phyloP scores from a whole-genome alignment of 2,113 vertebrate genomes.

The Chascanopsetta lugubris region DNA sequence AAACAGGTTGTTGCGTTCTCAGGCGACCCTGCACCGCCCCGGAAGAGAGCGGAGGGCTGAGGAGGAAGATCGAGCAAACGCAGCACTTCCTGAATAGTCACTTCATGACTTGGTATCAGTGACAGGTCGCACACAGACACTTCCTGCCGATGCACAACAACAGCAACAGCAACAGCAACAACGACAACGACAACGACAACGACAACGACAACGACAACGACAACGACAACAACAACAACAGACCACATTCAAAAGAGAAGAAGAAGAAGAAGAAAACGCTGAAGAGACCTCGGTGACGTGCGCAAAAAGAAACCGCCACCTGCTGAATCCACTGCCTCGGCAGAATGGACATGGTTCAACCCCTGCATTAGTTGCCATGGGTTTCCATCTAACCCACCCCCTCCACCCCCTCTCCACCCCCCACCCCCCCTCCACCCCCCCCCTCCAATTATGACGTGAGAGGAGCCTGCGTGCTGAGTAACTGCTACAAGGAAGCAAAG shows the following conservation, averaged over 20 bases:
- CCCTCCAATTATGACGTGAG: constrained; percentile 73
- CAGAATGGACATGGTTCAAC: constrained; percentile 63
- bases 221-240: too few relatives aligned
- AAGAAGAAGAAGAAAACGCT: too few relatives aligned
- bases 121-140: constrained; percentile 27
- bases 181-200: too few relatives aligned
- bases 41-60: not conserved
- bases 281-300: constrained; percentile 12
- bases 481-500: constrained; percentile 77
- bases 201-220: too few relatives aligned
- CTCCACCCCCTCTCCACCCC: too few relatives aligned
- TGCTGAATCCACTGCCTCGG: constrained; percentile 58
- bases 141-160: constrained; percentile 4
- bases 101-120: constrained; percentile 16
- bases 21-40: not conserved
- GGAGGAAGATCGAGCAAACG: constrained; percentile 25
- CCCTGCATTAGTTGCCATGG: constrained; percentile 80
- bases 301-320: constrained; percentile 43
- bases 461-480: constrained; percentile 77
- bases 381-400: constrained; percentile 59
- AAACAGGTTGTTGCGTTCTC: not conserved
- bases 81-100: constrained; percentile 60
- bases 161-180: constrained; percentile 11
- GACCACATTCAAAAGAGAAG: too few relatives aligned
- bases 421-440: too few relatives aligned